phyloP scores from a whole-genome alignment of 2,888 invertebrate species.

The Platerodrilus igneus region DNA sequence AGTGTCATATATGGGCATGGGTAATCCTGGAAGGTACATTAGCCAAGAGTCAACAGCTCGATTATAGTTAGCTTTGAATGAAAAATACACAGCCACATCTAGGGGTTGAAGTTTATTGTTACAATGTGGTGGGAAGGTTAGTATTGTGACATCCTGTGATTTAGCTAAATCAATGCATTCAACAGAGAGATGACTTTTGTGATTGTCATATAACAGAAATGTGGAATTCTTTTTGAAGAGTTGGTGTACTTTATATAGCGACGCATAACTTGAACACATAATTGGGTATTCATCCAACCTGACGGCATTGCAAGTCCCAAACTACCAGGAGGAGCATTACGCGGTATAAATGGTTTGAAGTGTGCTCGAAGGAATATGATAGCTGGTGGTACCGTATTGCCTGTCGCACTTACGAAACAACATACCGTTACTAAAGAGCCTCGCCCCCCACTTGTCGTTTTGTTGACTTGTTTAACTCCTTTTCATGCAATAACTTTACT shows the following conservation, averaged over 20 bases:
- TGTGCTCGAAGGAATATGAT: conserved; percentile 3
- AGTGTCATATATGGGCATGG: conserved; percentile 4
- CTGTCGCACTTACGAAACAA: conserved; percentile 1
- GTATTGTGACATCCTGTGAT: conserved; percentile 16
- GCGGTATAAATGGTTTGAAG: conserved; percentile 5
- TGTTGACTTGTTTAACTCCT: too few species aligned
- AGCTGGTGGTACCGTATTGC: conserved; percentile 2
- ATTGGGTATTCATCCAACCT: conserved; percentile 21
- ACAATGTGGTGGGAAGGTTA: conserved; percentile 7
- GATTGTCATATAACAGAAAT: conserved; percentile 39
- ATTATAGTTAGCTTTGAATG: conserved; percentile 9
- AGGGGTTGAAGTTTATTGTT: conserved; percentile 10
- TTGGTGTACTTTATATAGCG: conserved; percentile 26
- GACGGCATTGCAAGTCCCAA: conserved; percentile 15
- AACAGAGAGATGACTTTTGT: conserved; percentile 36
- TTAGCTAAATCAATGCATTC: conserved; percentile 34
- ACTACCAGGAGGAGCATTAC: conserved; percentile 14
- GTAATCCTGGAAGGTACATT: conserved; percentile 1
- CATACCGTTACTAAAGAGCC: too few species aligned
- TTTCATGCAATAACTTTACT: too few species aligned
- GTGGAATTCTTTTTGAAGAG: conserved; percentile 31
- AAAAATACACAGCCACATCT: conserved; percentile 3
- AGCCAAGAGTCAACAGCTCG: conserved; percentile 7
- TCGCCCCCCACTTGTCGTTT: too few species aligned
- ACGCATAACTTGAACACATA: conserved; percentile 20